These are phyloP conservation scores for Cotesia typhae DNA, from an alignment of 1,140 invertebrate species.

Conservation along the genomic window DNA sequence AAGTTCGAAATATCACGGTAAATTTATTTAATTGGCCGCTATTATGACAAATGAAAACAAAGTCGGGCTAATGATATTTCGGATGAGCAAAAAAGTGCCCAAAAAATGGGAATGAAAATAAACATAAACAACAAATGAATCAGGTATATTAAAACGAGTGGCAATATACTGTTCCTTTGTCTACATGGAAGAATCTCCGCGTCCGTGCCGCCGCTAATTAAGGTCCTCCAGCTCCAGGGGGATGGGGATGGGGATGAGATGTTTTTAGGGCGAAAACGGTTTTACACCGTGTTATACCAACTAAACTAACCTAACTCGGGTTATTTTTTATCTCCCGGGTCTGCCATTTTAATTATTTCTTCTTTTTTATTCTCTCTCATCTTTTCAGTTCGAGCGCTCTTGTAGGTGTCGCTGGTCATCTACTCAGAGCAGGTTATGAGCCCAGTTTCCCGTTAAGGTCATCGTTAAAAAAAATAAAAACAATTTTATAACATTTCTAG, in stretches of 20 bases:
- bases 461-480: no score
- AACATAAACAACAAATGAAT: constrained; percentile 10
- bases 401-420: no score
- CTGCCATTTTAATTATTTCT: neutral
- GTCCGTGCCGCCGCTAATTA: constrained; percentile 37
- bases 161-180: constrained; percentile 37
- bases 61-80: no score
- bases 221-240: constrained; percentile 33
- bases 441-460: no score
- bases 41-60: no score
- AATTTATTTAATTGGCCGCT: no score
- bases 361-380: neutral
- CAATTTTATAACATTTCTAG: no score
- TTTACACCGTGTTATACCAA: constrained; percentile 42
- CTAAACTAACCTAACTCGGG: constrained; percentile 37
- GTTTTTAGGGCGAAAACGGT: constrained; percentile 43
- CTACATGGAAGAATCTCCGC: constrained; percentile 25
- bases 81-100: no score
- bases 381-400: no score
- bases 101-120: constrained; percentile 15
- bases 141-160: constrained; percentile 35
- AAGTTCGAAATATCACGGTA: no score
- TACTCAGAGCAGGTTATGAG: no score
- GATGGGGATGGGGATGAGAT: constrained; percentile 35
- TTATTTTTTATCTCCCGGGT: neutral